phyloP scores from a whole-genome alignment of 2,113 vertebrate species.

The Suricata suricatta region DNA sequence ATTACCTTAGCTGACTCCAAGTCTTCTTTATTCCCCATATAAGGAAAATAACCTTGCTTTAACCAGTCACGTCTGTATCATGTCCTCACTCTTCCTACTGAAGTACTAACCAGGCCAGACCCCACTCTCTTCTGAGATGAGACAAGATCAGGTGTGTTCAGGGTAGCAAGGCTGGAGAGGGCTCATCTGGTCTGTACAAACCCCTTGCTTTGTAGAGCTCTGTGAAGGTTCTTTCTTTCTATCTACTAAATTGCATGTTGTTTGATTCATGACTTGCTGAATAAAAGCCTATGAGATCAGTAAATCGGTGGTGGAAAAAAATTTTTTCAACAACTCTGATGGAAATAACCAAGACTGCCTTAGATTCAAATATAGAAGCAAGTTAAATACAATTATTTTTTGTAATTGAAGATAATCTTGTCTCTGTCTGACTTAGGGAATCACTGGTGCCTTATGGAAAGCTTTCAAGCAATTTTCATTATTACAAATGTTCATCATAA shows the following conservation, averaged over 20 bases:
- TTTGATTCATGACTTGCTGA: not conserved
- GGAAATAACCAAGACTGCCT: not conserved
- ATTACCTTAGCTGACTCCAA: not conserved
- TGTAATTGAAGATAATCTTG: not conserved
- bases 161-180: too few species aligned
- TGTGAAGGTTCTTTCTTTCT: not conserved
- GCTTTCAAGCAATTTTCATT: conserved; percentile 26
- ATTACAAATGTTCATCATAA: conserved; percentile 12
- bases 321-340: not conserved
- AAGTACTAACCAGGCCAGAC: too few species aligned
- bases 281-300: not conserved
- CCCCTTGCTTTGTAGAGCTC: not conserved
- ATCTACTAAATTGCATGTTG: not conserved
- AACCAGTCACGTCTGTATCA: not conserved
- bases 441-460: not conserved
- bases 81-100: not conserved
- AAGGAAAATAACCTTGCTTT: not conserved
- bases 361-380: not conserved
- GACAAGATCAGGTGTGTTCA: too few species aligned
- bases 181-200: not conserved
- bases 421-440: not conserved
- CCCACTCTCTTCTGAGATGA: too few species aligned
- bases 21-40: not conserved
- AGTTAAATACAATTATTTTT: not conserved
- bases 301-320: not conserved